Conservation (phyloP, 2,888 invertebrate genomes). For the Dasysyrphus tricinctus region DNA sequence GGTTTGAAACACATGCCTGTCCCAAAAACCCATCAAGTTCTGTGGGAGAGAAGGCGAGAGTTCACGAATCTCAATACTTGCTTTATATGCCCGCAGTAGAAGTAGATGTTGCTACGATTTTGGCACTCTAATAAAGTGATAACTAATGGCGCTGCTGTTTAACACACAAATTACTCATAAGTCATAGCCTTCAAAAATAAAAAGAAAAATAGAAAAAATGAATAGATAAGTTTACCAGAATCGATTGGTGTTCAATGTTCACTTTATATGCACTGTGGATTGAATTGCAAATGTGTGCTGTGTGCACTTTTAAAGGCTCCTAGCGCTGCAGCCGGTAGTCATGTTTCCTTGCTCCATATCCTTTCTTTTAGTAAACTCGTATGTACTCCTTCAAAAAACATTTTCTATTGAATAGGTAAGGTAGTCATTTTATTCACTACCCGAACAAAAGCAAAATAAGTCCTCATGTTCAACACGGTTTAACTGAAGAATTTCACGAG, state of each 20-base stretch:
- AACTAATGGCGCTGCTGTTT: too few species aligned
- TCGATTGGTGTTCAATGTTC: neutral
- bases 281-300: slow-evolving; percentile 4
- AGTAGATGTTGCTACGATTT: too few species aligned
- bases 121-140: too few species aligned
- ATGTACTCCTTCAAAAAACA: neutral
- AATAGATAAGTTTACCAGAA: neutral
- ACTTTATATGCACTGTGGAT: neutral
- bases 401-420: neutral
- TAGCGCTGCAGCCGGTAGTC: neutral
- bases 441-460: slow-evolving; percentile 4
- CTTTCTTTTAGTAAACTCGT: neutral
- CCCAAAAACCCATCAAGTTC: too few species aligned
- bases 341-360: neutral
- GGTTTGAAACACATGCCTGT: too few species aligned
- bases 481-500: neutral
- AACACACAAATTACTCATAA: too few species aligned
- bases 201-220: neutral
- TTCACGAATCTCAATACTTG: too few species aligned
- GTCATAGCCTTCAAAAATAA: neutral
- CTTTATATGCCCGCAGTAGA: too few species aligned
- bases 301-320: neutral
- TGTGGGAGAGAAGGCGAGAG: too few species aligned
- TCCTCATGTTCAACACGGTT: slow-evolving; percentile 9
- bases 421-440: neutral